phyloP scores from a whole-genome alignment of 2,797 vertebrate genomes.

The Xenopus petersii region DNA sequence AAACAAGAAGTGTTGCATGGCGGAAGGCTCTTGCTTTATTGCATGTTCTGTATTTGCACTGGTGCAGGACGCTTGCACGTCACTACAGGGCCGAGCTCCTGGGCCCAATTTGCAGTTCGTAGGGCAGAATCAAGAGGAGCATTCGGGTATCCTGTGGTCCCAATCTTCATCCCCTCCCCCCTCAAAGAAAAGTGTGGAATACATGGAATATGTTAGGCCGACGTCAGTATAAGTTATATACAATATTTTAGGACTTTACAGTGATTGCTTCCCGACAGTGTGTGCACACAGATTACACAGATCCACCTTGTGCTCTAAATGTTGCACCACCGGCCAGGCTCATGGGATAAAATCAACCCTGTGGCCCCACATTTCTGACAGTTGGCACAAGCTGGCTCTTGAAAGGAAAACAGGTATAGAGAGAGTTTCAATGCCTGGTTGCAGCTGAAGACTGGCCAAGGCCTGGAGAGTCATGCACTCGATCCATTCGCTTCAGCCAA shows the following conservation, averaged over 20 bases:
- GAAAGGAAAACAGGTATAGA: neutral
- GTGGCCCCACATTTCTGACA: conserved; percentile 1
- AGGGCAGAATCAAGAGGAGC: neutral
- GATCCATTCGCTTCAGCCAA: conserved; percentile 13
- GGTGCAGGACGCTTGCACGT: conserved; percentile 7
- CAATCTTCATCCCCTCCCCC: neutral
- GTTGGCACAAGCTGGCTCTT: conserved; percentile 9
- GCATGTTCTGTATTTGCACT: conserved; percentile 20
- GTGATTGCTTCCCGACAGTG: neutral
- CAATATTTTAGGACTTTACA: neutral
- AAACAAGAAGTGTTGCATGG: conserved; percentile 10
- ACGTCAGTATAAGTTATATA: neutral
- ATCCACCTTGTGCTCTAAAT: conserved; percentile 40
- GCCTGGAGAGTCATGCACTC: neutral
- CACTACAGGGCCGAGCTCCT: conserved; percentile 9
- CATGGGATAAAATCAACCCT: neutral
- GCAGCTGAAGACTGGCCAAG: neutral
- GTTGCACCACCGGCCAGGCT: neutral
- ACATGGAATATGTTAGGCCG: neutral
- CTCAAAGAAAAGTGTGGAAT: neutral
- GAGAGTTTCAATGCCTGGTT: neutral
- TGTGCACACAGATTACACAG: conserved; percentile 15
- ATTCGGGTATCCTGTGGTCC: neutral
- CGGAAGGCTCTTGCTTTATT: conserved; percentile 32
- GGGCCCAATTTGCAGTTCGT: conserved; percentile 12